phyloP scores from a whole-genome alignment of 1,140 invertebrate species.

The Penaeus chinensis region DNA sequence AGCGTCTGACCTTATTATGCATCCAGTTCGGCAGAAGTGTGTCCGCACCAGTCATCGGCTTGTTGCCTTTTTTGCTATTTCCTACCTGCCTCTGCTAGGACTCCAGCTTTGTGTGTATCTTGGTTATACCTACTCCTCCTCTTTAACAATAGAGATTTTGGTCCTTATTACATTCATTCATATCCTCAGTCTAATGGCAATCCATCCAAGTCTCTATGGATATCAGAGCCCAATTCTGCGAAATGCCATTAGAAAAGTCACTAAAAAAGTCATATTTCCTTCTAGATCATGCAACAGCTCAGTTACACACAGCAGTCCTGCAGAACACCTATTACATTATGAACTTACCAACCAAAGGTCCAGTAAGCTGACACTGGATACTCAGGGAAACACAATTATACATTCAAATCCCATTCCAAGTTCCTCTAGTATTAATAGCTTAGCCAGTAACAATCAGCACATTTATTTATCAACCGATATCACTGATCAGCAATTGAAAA shows the following conservation, averaged over 20 bases:
- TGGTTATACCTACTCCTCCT: background rate
- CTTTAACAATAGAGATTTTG: too few relatives aligned
- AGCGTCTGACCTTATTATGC: background rate
- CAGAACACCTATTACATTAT: background rate
- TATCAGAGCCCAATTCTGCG: slow-evolving; percentile 4
- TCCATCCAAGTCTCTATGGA: background rate
- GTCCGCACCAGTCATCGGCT: background rate
- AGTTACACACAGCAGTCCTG: background rate
- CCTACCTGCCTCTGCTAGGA: slow-evolving; percentile 12
- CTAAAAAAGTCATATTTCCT: background rate
- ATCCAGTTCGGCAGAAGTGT: background rate
- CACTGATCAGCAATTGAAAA: too few relatives aligned
- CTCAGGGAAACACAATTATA: too few relatives aligned
- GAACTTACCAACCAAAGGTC: too few relatives aligned
- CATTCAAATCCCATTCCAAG: too few relatives aligned
- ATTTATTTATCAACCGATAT: too few relatives aligned
- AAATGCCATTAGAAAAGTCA: slow-evolving; percentile 19
- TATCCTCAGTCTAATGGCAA: background rate
- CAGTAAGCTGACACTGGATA: too few relatives aligned
- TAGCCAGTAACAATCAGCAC: too few relatives aligned
- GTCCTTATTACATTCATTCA: background rate
- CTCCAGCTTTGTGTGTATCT: slow-evolving; percentile 19
- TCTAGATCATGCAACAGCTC: background rate
- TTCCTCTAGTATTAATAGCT: too few relatives aligned
- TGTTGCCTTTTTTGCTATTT: background rate